Percentiles rank a stretch among this genome's conserved stretches.
phyloP scores from a whole-genome alignment of 2,113 vertebrate genomes.

The Neolamprologus hecqui region DNA sequence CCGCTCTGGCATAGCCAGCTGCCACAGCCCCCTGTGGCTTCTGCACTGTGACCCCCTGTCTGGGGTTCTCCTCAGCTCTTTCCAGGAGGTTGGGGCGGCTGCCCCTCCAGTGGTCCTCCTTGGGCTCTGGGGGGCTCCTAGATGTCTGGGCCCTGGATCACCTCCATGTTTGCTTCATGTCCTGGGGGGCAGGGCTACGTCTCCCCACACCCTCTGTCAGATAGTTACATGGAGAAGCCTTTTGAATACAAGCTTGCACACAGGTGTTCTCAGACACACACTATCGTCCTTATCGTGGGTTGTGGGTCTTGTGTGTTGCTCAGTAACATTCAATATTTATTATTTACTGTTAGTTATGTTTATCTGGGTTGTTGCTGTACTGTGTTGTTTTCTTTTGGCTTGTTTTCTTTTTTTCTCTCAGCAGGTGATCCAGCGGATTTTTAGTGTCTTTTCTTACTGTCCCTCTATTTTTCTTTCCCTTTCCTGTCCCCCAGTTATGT shows the following conservation, averaged over 20 bases:
- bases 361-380: neutral
- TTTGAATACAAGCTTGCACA: neutral
- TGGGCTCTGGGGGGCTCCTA: neutral
- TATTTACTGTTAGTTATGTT: neutral
- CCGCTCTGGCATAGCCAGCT: rapidly evolving
- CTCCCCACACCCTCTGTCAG: neutral
- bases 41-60: neutral
- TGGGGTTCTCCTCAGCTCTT: neutral
- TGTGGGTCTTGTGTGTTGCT: neutral
- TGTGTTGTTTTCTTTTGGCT: rapidly evolving
- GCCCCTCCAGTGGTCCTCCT: neutral
- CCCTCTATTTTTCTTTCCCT: neutral
- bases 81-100: rapidly evolving
- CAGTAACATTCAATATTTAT: neutral
- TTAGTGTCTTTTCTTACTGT: neutral
- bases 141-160: neutral
- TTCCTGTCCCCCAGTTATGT: rapidly evolving
- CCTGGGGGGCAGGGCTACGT: rapidly evolving
- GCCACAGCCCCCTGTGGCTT: neutral
- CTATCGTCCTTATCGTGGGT: neutral
- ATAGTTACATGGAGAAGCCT: neutral
- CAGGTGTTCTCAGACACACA: neutral
- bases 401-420: neutral
- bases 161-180: neutral
- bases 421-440: rapidly evolving